Evolutionary conservation across 2,888 invertebrate species (phyloP).

Genomic region (Xestoiulus laeticollis): DNA sequence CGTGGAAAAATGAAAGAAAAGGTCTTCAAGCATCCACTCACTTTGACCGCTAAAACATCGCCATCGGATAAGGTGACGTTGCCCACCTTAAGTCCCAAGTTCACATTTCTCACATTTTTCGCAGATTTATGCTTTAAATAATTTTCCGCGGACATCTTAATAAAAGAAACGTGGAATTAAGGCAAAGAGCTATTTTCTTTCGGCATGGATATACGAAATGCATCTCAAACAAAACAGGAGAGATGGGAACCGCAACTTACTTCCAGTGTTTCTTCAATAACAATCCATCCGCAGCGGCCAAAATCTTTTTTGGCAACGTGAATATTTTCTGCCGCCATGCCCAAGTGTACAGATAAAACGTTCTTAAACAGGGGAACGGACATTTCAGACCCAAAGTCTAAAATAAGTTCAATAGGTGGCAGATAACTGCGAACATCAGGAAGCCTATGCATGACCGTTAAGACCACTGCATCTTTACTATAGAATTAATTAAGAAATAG

Average conservation of each 20-base stretch:
- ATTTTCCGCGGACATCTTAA: background rate
- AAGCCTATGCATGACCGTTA: slow-evolving; percentile 1
- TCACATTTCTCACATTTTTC: background rate
- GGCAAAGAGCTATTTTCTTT: too few relatives aligned
- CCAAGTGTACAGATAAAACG: background rate
- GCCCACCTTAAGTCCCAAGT: background rate
- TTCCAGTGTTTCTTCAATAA: background rate
- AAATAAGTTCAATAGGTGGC: background rate
- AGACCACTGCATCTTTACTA: background rate
- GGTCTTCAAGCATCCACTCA: background rate
- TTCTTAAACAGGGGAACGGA: background rate
- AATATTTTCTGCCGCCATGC: background rate
- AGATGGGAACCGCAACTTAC: background rate
- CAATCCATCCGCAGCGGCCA: background rate
- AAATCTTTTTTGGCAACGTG: background rate
- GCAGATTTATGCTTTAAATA: background rate
- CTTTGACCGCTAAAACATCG: background rate
- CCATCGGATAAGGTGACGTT: background rate
- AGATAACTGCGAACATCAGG: background rate
- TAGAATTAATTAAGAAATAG: background rate
- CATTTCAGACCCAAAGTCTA: background rate
- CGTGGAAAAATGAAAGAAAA: background rate
- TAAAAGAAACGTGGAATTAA: too few relatives aligned
- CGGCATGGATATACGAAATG: too few relatives aligned
- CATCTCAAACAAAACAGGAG: too few relatives aligned